Conservation (phyloP, 1,140 invertebrate genomes). For the Orius insidiosus region DNA sequence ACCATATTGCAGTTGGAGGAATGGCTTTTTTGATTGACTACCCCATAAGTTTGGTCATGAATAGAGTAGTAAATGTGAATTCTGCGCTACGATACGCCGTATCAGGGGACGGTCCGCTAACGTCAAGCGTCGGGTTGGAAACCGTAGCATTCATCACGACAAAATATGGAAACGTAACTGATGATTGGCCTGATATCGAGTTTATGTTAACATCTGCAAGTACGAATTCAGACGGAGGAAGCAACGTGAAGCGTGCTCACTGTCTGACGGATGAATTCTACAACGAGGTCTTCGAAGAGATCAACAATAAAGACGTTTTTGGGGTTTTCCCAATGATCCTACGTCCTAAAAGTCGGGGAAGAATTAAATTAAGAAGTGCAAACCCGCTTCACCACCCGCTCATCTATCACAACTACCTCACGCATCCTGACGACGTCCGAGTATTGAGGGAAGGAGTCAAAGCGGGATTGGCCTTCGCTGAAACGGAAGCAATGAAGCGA, state of each 20-base stretch:
- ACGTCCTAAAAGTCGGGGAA: conserved; percentile 37
- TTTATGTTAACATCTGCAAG: conserved; percentile 42
- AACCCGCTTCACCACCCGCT: conserved; percentile 40
- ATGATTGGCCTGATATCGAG: conserved; percentile 58
- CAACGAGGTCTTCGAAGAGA: conserved; percentile 13
- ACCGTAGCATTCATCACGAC: conserved; percentile 56
- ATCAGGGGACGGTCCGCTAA: conserved; percentile 22
- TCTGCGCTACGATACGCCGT: conserved; percentile 1
- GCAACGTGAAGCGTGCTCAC: conserved; percentile 32
- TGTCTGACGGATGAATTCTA: conserved; percentile 28
- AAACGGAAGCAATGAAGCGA: conserved; percentile 23
- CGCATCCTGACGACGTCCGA: conserved; percentile 23
- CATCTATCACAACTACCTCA: conserved; percentile 46
- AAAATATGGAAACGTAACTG: conserved; percentile 37
- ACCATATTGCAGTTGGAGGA: no score
- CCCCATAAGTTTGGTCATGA: no score
- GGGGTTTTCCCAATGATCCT: conserved; percentile 41
- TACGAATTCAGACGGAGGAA: conserved; percentile 29
- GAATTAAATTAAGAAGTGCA: conserved; percentile 32
- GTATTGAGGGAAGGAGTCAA: conserved; percentile 19
- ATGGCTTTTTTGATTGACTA: no score
- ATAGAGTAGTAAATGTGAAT: no score
- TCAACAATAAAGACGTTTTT: conserved; percentile 36
- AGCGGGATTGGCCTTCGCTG: conserved; percentile 20
- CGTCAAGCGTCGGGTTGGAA: conserved; percentile 64